Percentiles rank a stretch among this genome's conserved stretches.
Conservation (phyloP, 2,888 invertebrate species). For the Lobophora halterata region DNA sequence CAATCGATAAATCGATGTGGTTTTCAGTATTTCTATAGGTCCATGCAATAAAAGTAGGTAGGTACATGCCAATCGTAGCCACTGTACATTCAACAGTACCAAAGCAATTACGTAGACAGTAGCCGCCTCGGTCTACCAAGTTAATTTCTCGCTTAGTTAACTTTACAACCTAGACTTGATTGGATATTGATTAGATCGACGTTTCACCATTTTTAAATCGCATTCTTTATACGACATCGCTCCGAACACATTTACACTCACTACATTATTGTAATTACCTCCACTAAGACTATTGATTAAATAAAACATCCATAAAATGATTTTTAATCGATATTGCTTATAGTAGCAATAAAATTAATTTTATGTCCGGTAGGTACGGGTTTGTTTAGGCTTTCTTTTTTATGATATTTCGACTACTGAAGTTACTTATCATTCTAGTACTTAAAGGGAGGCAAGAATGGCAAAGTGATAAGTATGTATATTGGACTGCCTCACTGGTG, state of each 20-base stretch:
- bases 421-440: too few species aligned
- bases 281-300: constrained; percentile 62
- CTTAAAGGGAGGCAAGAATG: too few species aligned
- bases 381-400: too few species aligned
- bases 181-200: constrained; percentile 78
- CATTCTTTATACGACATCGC: constrained; percentile 71
- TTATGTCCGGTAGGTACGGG: constrained; percentile 12
- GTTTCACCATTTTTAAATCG: constrained; percentile 67
- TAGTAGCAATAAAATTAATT: constrained; percentile 23
- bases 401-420: too few species aligned
- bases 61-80: neutral
- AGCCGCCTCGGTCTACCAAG: constrained; percentile 44
- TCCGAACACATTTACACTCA: constrained; percentile 75
- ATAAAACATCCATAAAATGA: constrained; percentile 67
- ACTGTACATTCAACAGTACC: neutral
- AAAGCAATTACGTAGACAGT: constrained; percentile 35
- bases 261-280: constrained; percentile 71
- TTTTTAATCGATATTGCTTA: constrained; percentile 35
- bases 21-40: too few species aligned
- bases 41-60: neutral
- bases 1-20: too few species aligned
- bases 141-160: constrained; percentile 80
- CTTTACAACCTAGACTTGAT: constrained; percentile 71
- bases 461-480: too few species aligned
- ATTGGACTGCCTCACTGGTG: too few species aligned